Evolutionary conservation across 1,140 invertebrate species (phyloP).

Genomic region (Mesaphorura yosii): DNA sequence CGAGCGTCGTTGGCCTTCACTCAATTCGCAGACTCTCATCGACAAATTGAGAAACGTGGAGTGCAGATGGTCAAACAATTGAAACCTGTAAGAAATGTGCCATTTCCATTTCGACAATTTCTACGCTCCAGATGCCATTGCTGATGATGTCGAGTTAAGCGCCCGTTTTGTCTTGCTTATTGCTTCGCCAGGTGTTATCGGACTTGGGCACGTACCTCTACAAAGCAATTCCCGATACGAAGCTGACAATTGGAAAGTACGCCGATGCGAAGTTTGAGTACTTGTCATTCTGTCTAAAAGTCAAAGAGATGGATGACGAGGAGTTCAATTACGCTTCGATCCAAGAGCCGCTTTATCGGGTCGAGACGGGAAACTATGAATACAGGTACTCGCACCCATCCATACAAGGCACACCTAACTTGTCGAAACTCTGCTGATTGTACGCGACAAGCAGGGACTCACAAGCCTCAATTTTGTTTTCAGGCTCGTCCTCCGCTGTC

Average conservation of each 20-base stretch:
- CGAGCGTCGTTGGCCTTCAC: slow-evolving; percentile 89
- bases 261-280: slow-evolving; percentile 97
- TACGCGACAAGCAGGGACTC: background rate
- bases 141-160: background rate
- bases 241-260: slow-evolving; percentile 93
- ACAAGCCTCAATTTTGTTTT: slow-evolving; percentile 2
- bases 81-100: slow-evolving; percentile 77
- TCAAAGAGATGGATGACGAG: slow-evolving; percentile 97
- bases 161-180: background rate
- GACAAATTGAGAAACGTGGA: slow-evolving; percentile 83
- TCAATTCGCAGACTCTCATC: slow-evolving; percentile 87
- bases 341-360: slow-evolving; percentile 92
- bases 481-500: slow-evolving; percentile 78
- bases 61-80: slow-evolving; percentile 79
- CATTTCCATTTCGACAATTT: too few relatives aligned
- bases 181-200: slow-evolving; percentile 56
- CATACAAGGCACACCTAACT: background rate
- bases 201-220: slow-evolving; percentile 92
- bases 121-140: background rate
- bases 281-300: slow-evolving; percentile 93
- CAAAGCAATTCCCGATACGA: slow-evolving; percentile 96
- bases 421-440: background rate
- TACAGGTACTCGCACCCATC: slow-evolving; percentile 55
- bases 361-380: slow-evolving; percentile 98
- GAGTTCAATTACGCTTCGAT: slow-evolving; percentile 84